Conservation (phyloP, 2,888 invertebrate genomes). For the Limnephilus auricula region DNA sequence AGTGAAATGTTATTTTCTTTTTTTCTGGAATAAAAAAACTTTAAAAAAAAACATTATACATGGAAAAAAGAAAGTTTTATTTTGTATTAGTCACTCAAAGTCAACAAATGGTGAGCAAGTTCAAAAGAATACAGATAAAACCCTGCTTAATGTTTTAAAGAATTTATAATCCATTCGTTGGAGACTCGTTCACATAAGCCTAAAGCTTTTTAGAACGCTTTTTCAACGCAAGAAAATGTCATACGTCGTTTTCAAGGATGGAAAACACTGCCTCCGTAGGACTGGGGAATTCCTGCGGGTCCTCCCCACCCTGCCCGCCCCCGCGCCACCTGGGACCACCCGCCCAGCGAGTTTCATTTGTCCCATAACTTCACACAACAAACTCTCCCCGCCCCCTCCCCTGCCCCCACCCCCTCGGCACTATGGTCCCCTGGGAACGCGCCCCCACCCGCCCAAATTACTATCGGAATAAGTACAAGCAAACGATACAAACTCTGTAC, state of each 20-base stretch:
- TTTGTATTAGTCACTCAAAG: neutral
- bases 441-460: constrained; percentile 43
- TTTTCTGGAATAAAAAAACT: too few species aligned
- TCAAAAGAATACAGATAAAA: neutral
- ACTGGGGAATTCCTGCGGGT: constrained; percentile 65
- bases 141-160: neutral
- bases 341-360: constrained; percentile 56
- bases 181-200: neutral
- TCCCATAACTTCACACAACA: constrained; percentile 59
- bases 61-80: neutral
- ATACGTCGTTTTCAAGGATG: constrained; percentile 37
- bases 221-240: constrained; percentile 33
- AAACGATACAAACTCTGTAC: constrained; percentile 14
- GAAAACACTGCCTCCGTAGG: constrained; percentile 50
- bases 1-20: too few species aligned
- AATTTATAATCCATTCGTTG: neutral
- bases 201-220: neutral
- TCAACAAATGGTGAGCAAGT: neutral
- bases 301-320: constrained; percentile 47
- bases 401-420: neutral
- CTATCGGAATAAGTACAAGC: constrained; percentile 34
- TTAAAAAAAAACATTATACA: neutral
- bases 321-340: constrained; percentile 5
- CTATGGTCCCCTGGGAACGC: neutral
- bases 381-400: constrained; percentile 14